Conservation (phyloP, 2,113 vertebrate genomes). For the Poicephalus gulielmi region DNA sequence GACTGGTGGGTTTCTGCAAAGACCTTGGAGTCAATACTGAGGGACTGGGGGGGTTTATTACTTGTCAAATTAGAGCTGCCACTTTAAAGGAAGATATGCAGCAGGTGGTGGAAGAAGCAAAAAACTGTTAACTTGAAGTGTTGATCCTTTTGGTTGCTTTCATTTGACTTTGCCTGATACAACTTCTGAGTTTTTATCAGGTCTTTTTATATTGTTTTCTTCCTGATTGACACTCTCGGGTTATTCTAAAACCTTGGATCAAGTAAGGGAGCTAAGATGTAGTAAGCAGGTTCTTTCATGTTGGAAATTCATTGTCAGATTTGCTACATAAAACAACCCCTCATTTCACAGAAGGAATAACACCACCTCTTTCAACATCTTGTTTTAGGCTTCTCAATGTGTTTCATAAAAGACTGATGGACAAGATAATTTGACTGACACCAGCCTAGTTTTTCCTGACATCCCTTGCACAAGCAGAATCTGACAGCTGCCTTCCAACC, state of each 20-base stretch:
- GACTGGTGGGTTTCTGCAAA: not conserved
- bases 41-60: not conserved
- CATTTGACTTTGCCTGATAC: slow-evolving; percentile 13
- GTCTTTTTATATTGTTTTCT: slow-evolving; percentile 44
- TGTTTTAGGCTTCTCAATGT: slow-evolving; percentile 39
- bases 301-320: slow-evolving; percentile 60
- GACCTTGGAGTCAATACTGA: not conserved
- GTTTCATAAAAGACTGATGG: slow-evolving; percentile 51
- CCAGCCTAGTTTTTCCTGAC: slow-evolving; percentile 44
- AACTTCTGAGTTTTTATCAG: slow-evolving; percentile 19
- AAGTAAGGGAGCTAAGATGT: slow-evolving; percentile 44
- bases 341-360: slow-evolving; percentile 56
- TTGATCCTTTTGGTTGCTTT: slow-evolving; percentile 18
- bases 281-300: slow-evolving; percentile 45
- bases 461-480: not conserved
- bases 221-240: slow-evolving; percentile 22
- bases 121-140: not conserved
- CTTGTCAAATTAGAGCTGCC: not conserved
- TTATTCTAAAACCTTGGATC: slow-evolving; percentile 63
- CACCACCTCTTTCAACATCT: slow-evolving; percentile 43
- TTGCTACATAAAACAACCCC: slow-evolving; percentile 53
- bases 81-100: not conserved
- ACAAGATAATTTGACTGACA: slow-evolving; percentile 60
- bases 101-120: not conserved
- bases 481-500: slow-evolving; percentile 24